Percentiles rank a stretch among this genome's conserved stretches.
These are phyloP conservation scores for Pluvialis apricaria DNA, from an alignment of 2,113 vertebrate species.

Conservation along the genomic window DNA sequence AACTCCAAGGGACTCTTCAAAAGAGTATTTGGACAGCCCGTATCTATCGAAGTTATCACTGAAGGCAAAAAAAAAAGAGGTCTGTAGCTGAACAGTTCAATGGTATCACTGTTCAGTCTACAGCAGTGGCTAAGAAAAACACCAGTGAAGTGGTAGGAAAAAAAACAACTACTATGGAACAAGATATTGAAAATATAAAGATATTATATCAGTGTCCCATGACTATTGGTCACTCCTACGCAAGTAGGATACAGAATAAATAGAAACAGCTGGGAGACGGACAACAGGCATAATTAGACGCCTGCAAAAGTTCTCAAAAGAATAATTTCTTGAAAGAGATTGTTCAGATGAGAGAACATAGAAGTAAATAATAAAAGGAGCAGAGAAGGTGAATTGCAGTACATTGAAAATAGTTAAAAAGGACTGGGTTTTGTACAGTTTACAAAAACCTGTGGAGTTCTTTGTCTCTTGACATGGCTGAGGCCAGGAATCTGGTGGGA, in stretches of 20 bases:
- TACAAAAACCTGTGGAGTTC: constrained; percentile 57
- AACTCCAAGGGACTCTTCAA: constrained; percentile 26
- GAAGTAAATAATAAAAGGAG: constrained; percentile 55
- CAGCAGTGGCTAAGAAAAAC: constrained; percentile 33
- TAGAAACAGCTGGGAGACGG: constrained; percentile 45
- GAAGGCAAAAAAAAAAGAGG: not conserved
- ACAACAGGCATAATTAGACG: constrained; percentile 46
- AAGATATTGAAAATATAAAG: constrained; percentile 41
- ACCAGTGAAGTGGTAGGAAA: constrained; percentile 10
- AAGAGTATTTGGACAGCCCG: constrained; percentile 1
- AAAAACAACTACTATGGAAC: not conserved
- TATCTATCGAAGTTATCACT: constrained; percentile 35
- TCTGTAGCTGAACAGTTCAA: not conserved
- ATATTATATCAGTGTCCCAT: not conserved
- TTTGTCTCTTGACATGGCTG: constrained; percentile 49
- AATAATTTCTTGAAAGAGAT: constrained; percentile 59
- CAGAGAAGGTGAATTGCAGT: constrained; percentile 56
- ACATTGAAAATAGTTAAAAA: constrained; percentile 36
- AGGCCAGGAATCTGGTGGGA: constrained; percentile 48
- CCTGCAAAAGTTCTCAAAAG: constrained; percentile 40
- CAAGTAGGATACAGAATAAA: not conserved
- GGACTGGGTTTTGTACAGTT: constrained; percentile 58
- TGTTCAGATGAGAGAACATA: constrained; percentile 41
- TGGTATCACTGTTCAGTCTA: constrained; percentile 17
- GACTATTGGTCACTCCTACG: not conserved